phyloP scores from a whole-genome alignment of 2,888 invertebrate genomes.

The Nymphalis c-album region DNA sequence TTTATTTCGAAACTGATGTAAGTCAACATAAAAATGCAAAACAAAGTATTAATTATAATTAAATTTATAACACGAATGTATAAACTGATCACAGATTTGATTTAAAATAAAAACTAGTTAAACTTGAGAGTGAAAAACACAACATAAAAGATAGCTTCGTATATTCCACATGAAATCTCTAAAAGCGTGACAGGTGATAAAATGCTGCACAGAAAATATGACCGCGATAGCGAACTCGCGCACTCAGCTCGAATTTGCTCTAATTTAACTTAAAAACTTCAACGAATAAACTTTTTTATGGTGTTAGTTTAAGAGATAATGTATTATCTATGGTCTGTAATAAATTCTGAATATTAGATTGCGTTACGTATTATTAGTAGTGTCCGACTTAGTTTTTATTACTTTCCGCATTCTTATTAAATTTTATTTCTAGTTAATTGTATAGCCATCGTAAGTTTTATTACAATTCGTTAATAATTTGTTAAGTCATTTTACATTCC shows the following conservation, averaged over 20 bases:
- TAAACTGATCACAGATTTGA: too few relatives aligned
- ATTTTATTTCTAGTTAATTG: too few relatives aligned
- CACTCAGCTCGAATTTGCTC: slow-evolving; percentile 2
- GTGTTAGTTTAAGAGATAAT: neutral
- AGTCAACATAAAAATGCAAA: too few relatives aligned
- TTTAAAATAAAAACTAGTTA: neutral
- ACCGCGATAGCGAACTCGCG: slow-evolving; percentile 1
- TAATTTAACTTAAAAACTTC: slow-evolving; percentile 9
- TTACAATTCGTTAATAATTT: too few relatives aligned
- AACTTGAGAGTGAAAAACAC: neutral
- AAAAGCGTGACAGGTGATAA: slow-evolving; percentile 1
- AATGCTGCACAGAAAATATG: slow-evolving; percentile 2
- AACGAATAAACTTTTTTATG: slow-evolving; percentile 6
- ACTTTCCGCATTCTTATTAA: too few relatives aligned
- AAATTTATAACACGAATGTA: too few relatives aligned
- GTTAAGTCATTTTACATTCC: too few relatives aligned
- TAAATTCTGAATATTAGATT: neutral
- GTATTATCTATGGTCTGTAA: neutral
- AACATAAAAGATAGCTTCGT: neutral
- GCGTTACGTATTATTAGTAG: too few relatives aligned
- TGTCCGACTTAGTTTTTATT: too few relatives aligned
- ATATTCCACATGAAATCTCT: neutral
- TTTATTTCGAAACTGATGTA: too few relatives aligned
- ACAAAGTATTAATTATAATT: too few relatives aligned
- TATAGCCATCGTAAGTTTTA: too few relatives aligned